A percentile compares a stretch with the other conserved stretches of the same genome.
phyloP scores from a whole-genome alignment of 2,113 vertebrate species.

The Stomatorhinus ivindoensis region DNA sequence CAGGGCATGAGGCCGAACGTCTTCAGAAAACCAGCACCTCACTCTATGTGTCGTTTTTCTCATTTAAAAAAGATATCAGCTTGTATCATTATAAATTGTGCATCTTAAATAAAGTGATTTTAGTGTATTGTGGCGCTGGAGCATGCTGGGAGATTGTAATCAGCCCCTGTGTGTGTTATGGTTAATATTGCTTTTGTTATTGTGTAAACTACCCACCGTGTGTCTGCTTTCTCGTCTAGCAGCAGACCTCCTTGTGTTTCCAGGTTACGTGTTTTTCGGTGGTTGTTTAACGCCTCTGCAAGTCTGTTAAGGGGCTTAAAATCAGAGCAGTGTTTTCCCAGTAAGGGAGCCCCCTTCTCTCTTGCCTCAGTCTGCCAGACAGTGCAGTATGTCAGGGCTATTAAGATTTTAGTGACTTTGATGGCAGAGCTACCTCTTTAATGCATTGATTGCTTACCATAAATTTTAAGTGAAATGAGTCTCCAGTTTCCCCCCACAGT shows the following conservation, averaged over 20 bases:
- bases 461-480: background rate
- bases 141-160: background rate
- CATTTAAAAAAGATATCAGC: background rate
- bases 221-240: background rate
- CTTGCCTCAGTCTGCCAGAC: no score
- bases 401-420: background rate
- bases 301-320: no score
- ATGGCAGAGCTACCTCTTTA: background rate
- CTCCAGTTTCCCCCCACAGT: background rate
- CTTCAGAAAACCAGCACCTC: background rate
- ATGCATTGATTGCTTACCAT: background rate
- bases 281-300: no score
- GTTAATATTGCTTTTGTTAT: background rate
- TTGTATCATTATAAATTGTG: background rate
- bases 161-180: background rate
- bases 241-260: background rate
- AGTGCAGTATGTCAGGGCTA: background rate
- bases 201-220: no score
- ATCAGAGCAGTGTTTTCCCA: no score
- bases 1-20: background rate
- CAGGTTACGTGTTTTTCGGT: no score
- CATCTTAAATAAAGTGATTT: background rate
- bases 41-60: background rate
- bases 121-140: background rate
- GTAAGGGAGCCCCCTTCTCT: no score